phyloP scores from a whole-genome alignment of 2,797 vertebrate species.

The Sebastolobus alascanus region DNA sequence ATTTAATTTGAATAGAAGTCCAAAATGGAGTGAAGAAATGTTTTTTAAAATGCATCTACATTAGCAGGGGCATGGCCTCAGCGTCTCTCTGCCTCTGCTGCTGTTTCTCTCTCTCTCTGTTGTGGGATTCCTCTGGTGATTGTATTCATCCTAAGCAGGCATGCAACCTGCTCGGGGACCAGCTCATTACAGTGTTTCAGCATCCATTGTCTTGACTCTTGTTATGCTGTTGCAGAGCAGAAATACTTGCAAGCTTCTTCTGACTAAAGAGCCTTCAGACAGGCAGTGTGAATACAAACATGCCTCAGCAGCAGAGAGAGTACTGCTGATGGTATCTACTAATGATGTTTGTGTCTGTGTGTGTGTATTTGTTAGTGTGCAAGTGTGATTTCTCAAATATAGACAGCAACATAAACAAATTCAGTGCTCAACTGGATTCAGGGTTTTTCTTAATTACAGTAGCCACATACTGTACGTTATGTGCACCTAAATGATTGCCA shows the following conservation, averaged over 20 bases:
- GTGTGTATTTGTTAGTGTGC: conserved; percentile 3
- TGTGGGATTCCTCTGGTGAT: conserved; percentile 26
- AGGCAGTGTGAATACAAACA: conserved; percentile 39
- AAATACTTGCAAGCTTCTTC: conserved; percentile 50
- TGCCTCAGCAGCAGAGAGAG: conserved; percentile 25
- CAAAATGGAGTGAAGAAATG: neutral
- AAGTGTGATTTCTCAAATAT: conserved; percentile 25
- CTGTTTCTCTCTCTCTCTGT: neutral
- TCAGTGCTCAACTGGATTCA: conserved; percentile 2
- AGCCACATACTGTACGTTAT: neutral
- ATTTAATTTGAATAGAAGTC: neutral
- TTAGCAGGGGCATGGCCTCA: neutral
- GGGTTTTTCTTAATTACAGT: conserved; percentile 13
- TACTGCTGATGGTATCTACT: conserved; percentile 36
- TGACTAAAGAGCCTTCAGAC: conserved; percentile 56
- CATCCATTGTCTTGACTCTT: conserved; percentile 51
- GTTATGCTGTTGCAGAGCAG: conserved; percentile 45
- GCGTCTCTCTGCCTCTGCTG: conserved; percentile 1
- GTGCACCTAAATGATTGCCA: neutral
- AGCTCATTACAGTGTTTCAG: conserved; percentile 60
- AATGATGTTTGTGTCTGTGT: conserved; percentile 24
- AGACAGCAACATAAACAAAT: conserved; percentile 32
- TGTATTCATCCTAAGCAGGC: conserved; percentile 44
- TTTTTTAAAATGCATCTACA: conserved; percentile 7
- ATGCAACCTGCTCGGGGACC: conserved; percentile 47